These are phyloP conservation scores for Eubucco bourcierii DNA, from an alignment of 2,113 vertebrate genomes.

Conservation along the genomic window DNA sequence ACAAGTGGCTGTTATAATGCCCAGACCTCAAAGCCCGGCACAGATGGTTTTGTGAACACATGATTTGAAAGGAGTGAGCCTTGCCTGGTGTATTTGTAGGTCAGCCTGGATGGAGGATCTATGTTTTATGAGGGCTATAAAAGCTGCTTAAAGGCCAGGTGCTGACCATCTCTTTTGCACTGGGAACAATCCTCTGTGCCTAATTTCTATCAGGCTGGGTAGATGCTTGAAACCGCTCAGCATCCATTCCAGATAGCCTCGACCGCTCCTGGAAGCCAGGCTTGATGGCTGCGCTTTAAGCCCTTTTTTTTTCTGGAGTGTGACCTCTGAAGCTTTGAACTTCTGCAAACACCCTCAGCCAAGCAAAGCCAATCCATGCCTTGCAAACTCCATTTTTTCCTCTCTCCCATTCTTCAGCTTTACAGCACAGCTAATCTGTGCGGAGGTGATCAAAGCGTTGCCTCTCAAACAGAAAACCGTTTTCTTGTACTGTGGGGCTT, in stretches of 20 bases:
- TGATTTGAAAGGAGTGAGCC: conserved; percentile 32
- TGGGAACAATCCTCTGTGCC: neutral
- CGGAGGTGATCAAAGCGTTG: neutral
- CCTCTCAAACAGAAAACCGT: neutral
- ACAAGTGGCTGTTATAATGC: conserved; percentile 19
- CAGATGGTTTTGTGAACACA: conserved; percentile 36
- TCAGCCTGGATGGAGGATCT: conserved; percentile 11
- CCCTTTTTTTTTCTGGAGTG: neutral
- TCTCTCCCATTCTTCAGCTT: neutral
- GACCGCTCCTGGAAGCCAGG: neutral
- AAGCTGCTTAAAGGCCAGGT: conserved; percentile 52
- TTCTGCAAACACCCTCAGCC: neutral
- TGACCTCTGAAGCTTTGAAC: neutral
- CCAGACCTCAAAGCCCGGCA: conserved; percentile 48
- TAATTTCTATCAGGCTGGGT: neutral
- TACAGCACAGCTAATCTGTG: neutral
- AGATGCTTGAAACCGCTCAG: neutral
- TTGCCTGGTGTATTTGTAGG: conserved; percentile 31
- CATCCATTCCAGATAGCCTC: neutral
- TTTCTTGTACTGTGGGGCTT: too few species aligned
- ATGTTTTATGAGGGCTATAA: conserved; percentile 50
- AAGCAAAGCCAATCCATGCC: neutral
- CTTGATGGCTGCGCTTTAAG: neutral
- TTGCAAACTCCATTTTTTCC: neutral
- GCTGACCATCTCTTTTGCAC: conserved; percentile 46